Evolutionary conservation across 2,888 invertebrate genomes (phyloP), one percentile per base, ranked within the genome.

Genomic region (Amiota communis): DNA sequence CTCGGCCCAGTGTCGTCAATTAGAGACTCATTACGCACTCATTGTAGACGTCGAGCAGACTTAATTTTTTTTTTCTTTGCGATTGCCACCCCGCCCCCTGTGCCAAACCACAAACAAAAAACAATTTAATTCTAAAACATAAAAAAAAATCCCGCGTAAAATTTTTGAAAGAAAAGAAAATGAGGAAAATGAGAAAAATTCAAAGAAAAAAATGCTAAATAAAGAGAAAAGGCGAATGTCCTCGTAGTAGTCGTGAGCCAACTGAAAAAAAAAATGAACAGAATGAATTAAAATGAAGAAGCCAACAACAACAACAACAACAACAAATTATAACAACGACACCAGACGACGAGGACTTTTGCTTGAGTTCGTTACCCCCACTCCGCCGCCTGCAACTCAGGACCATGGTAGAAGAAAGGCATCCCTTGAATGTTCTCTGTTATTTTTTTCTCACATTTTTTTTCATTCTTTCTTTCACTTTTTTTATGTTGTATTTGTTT

Each of bases 11-110:
- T 84, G 85, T 78, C 85, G 82, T 81, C 87, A 87, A 88, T 88
- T 88, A 88, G 86, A 88, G 85, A 86, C 86, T 87, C 87, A 88
- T 88, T 87, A 87, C 86, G 84, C 85, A 83, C 80, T 79, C 82
- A 84, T 81, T 86, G 86, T 86, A 87, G 87, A 88, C 88, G 82
- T 78, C 82, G 81, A 78, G 77, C 86, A 88, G 87, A 73, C 72
- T 73, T 72, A 71, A 68, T 63, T 68, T 73, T 49, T 70, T n/a
- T 69, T 73, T 61, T 11, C 51, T 47, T 20, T 23, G 51, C 69
- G n/a, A n/a, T n/a, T n/a, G n/a, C n/a, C n/a, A 8, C 53, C 0
- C 36, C 36, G 36, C 8, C 23, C 23, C 23, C 36, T 36, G 4
- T 6, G 2, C 36, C 36, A 36, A 36, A 36, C 36, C 36, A 36